Evolutionary conservation across 2,888 invertebrate genomes (phyloP), one percentile per base, ranked within the genome.

Genomic region (Andrena dorsata): DNA sequence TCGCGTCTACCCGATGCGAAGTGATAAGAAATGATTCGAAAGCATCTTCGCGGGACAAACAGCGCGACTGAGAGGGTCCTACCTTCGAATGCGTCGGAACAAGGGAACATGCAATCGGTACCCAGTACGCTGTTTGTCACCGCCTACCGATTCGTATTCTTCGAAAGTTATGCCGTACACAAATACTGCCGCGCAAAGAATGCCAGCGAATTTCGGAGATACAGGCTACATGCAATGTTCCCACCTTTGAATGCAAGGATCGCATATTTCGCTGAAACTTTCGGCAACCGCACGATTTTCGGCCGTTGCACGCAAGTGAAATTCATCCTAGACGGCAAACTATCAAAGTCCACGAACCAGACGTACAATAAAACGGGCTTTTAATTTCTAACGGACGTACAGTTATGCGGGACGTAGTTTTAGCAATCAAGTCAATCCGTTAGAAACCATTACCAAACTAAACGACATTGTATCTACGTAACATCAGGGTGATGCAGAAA

Each of bases 101-200:
- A 13, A 13, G 41, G 8, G 20, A 16, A 47, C 8, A 10, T 30
- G 28, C 58, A 16, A 68, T 32, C 47, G 51, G 56, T 47, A 10
- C 61, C 28, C 28, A 30, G 4, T 23, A 56, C 47, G 23, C 32
- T 26, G 61, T 66, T 80, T 47, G 41, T 60, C 64, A 30, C 26
- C 30, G 58, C 35, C 74, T 65, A 69, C 69, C 51, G 82, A 81
- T 74, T 74, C 51, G 10, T 32, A 32, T 56, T 16, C 26, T 68
- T 64, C 41, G 23, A 26, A 51, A 20, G n/a, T 8, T 16, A 4
- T 35, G 35, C 20, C 58, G 26, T 49, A 10, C 16, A 20, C 2
- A 26, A 51, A 66, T n/a, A 72, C 51, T 49, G 20, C 3, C 51
- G 32, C 26, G 20, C 2, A 5, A 63, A n/a, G 64, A 64, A 47